These are phyloP conservation scores for Brenthis hecate DNA, from an alignment of 2,888 invertebrate species.

Conservation along the genomic window DNA sequence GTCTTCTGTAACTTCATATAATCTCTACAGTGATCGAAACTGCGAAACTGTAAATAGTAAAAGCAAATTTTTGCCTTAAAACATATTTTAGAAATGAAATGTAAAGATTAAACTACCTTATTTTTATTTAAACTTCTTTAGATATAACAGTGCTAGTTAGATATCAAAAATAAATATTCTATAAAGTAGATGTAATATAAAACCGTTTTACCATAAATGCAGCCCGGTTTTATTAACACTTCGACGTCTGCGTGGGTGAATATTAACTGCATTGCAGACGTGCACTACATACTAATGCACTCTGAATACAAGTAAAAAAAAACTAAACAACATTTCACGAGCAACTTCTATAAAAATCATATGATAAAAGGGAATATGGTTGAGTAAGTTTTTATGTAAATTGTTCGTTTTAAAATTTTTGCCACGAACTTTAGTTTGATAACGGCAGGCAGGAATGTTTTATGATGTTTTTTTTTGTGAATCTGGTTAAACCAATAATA, in stretches of 20 bases:
- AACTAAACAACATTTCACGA: conserved; percentile 20
- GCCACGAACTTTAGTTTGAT: conserved; percentile 18
- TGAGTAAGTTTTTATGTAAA: conserved; percentile 19
- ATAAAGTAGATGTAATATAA: conserved; percentile 2
- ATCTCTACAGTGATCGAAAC: too few species aligned
- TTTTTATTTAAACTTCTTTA: background rate
- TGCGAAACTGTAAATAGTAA: too few species aligned
- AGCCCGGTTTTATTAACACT: conserved; percentile 23
- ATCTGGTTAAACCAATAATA: background rate
- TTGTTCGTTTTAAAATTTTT: conserved; percentile 22
- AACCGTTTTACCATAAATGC: conserved; percentile 23
- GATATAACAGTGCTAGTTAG: background rate
- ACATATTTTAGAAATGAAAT: too few species aligned
- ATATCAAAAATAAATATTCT: background rate
- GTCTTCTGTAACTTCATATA: too few species aligned
- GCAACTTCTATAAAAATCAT: conserved; percentile 20
- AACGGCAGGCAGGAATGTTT: background rate
- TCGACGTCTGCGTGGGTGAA: conserved; percentile 14
- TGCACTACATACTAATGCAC: conserved; percentile 29
- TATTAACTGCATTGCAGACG: conserved; percentile 34
- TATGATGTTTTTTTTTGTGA: background rate
- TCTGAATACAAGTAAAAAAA: conserved; percentile 25
- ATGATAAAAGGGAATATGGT: conserved; percentile 20
- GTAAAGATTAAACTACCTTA: too few species aligned
- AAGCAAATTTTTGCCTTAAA: too few species aligned